Base-by-base conservation (phyloP, 92 coral and sea anemone genomes). In the Epizoanthus fatuus region DNA sequence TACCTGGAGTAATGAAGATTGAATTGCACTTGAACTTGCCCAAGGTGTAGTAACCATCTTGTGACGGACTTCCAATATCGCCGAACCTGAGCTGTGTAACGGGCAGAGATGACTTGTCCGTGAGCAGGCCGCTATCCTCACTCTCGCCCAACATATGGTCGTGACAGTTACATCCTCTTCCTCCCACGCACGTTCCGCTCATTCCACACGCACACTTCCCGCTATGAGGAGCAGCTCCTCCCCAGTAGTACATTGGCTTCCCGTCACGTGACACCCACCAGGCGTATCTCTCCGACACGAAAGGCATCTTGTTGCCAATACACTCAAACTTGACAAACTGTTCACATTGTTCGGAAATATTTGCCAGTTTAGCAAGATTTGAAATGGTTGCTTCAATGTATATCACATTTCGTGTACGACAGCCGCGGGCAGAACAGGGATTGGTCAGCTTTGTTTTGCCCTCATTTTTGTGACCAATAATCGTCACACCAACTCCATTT, bases 381-480 rank as follows among this genome's bases (percentile, higher is more conserved):
- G 68, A 4, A 63, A 63, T 17, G 14, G 39, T 15, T 37, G 68
- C 68, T 25, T 12, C 14, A 63, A 25, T 15, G 68, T 63, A 63
- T 37, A 40, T 20, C 10, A 63, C 68, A 22, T n/a, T 63, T 25
- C 6, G 40, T 63, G 12, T 32, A 4, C 17, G 8, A 1, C 68
- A 63, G 14, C 9, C 40, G 4, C 8, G 5, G 2, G 7, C 3
- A 39, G 9, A 35, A 45, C 32, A 40, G 5, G 58, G 58, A 0
- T 80, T 37, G 7, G 62, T 71, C 37, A 63, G 13, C 17, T 8
- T 63, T 14, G 51, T 80, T 63, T 45, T 35, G 22, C 42, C 17
- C 57, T 80, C 84, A 80, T 53, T 80, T 32, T 64, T 40, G 60
- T 80, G 84, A 42, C 84, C 70, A 16, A 80, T 45, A 35, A 38